phyloP scores from a whole-genome alignment of 1,140 invertebrate species.

The Glomeris maerens region DNA sequence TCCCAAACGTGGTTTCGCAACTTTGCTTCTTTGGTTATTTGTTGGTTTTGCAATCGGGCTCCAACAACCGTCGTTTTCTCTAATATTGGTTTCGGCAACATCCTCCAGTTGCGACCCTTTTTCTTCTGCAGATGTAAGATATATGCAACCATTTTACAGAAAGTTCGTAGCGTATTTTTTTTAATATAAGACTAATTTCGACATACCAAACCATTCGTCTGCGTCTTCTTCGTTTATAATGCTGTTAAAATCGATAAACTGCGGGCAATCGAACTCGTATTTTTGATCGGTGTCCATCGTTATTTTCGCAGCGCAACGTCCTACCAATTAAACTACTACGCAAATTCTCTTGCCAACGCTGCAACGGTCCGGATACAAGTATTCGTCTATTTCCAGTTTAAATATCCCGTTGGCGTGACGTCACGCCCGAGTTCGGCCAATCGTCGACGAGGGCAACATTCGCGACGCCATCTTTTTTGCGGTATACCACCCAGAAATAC shows the following conservation, averaged over 20 bases:
- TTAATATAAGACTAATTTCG: neutral
- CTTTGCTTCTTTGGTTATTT: neutral
- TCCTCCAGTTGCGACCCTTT: neutral
- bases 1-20: neutral
- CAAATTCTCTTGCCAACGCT: neutral
- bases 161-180: neutral
- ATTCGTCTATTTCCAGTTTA: too few species aligned
- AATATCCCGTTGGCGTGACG: neutral
- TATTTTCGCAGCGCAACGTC: neutral
- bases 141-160: neutral
- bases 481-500: too few species aligned
- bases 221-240: neutral
- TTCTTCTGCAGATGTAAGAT: neutral
- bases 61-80: neutral
- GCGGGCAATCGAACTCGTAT: neutral
- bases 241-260: neutral
- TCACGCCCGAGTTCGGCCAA: neutral
- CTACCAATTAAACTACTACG: neutral
- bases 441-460: too few species aligned
- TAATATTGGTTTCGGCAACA: neutral
- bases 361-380: too few species aligned
- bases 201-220: neutral
- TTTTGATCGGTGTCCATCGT: neutral
- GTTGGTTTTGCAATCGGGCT: neutral
- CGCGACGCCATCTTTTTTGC: too few species aligned